Evolutionary conservation across 1,140 invertebrate genomes (phyloP), one percentile per base, ranked within the genome.

Genomic region (Drosophila kurseongensis): DNA sequence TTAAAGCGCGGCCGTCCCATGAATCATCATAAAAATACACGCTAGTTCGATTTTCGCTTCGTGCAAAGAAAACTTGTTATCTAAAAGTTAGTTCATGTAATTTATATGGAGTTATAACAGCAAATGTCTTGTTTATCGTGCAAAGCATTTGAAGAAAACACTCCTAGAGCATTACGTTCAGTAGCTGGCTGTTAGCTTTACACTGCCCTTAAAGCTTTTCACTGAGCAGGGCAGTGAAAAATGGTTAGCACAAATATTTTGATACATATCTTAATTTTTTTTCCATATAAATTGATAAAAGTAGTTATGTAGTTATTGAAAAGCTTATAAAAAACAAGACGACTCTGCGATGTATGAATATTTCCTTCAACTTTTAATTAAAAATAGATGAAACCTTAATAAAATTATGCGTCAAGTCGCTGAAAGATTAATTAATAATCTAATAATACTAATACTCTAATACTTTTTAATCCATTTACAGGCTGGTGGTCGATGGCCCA

Each of bases 401-500:
- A 8, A 8, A 32, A 32, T 32, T 32, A 32, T 8, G 29, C 6
- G 29, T 32, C 6, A 32, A 32, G 29, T 32, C 29, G 29, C 29
- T 8, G 29, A 6, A 32, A 32, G 29, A 32, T 8, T 7, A 6
- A 32, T 32, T 32, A 7, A 10, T 12, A 10, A 4, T n/a, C n/a
- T n/a, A n/a, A n/a, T n/a, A n/a, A n/a, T n/a, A n/a, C n/a, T n/a
- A n/a, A n/a, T n/a, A n/a, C n/a, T n/a, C n/a, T n/a, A n/a, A n/a
- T n/a, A n/a, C n/a, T 14, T 1, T 8, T 55, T 40, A 18, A 38
- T 42, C 7, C 5, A 14, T 44, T 92, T 92, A 60, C 93, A 94
- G 96, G 95, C 92, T 97, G 97, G 97, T 97, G 96, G 96, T 96
- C 95, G 23, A 97, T 97, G 96, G 96, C 96, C 23, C 96, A 97